Conservation (phyloP, 2,113 vertebrate genomes). For the Gavialis gangeticus region DNA sequence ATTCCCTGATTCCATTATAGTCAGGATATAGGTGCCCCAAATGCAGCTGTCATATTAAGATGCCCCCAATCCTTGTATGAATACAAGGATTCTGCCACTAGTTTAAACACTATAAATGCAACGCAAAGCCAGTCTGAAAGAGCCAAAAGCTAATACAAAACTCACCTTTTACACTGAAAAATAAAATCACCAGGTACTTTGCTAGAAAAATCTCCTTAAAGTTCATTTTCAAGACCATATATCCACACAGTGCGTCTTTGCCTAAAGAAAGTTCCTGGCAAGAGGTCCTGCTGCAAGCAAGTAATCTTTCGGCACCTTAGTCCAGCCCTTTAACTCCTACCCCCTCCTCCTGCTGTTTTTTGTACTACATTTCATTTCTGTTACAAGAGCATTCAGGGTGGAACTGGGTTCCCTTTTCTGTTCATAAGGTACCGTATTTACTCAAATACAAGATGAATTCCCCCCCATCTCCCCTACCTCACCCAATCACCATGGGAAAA, state of each 20-base stretch:
- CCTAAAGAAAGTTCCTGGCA: conserved; percentile 2
- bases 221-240: conserved; percentile 62
- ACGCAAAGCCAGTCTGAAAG: not conserved
- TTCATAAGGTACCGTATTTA: too few relatives aligned
- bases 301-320: rapidly evolving
- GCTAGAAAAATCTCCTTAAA: conserved; percentile 50
- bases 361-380: conserved; percentile 29
- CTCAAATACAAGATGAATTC: too few relatives aligned
- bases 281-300: not conserved
- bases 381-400: not conserved
- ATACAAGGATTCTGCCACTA: not conserved
- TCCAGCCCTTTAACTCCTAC: conserved; percentile 2
- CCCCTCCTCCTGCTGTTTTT: conserved; percentile 17
- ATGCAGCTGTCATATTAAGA: not conserved
- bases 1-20: not conserved
- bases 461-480: too few relatives aligned
- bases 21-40: not conserved
- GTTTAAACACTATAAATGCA: conserved; percentile 3
- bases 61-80: not conserved
- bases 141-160: not conserved
- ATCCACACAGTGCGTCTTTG: not conserved
- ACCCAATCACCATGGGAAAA: too few relatives aligned
- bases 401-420: not conserved
- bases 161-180: conserved; percentile 65
- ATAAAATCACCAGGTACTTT: conserved; percentile 59